A percentile compares a stretch with the other conserved stretches of the same genome.
Conservation (phyloP, 30 jellyfish, hydroid and myxozoan genomes). For the Morbakka virulenta region DNA sequence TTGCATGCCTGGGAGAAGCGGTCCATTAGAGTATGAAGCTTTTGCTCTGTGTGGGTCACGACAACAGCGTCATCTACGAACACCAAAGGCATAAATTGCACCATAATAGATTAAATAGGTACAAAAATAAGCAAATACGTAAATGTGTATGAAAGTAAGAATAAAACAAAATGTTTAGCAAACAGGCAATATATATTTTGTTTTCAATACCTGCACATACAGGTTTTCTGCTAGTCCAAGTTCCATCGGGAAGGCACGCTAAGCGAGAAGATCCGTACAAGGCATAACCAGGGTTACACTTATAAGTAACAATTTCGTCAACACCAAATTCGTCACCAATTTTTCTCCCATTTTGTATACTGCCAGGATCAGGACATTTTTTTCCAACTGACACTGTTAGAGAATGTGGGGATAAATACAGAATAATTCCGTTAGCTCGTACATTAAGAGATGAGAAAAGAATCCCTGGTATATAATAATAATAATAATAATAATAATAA, state of each 20-base stretch:
- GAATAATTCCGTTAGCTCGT: no score
- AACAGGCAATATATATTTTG: no score
- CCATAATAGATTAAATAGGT: no score
- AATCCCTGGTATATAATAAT: background rate
- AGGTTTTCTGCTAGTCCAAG: slow-evolving; percentile 56
- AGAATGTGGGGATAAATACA: background rate
- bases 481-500: background rate
- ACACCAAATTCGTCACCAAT: slow-evolving; percentile 25
- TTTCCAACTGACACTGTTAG: background rate
- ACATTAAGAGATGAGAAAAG: background rate
- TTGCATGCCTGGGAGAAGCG: no score
- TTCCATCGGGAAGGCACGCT: slow-evolving; percentile 41
- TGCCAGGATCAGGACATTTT: slow-evolving; percentile 57
- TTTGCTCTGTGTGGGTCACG: no score
- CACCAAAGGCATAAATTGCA: no score
- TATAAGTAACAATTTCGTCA: slow-evolving; percentile 14
- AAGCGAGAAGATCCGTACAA: slow-evolving; percentile 24
- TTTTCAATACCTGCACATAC: slow-evolving; percentile 49
- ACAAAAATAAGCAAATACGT: no score
- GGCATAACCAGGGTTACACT: slow-evolving; percentile 29
- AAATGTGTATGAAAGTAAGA: no score
- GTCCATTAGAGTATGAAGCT: no score
- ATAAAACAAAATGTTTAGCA: no score
- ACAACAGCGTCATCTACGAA: no score
- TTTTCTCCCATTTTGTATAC: slow-evolving; percentile 33